Base-by-base conservation (phyloP, 2,113 vertebrate genomes). In the Phasianus colchicus region DNA sequence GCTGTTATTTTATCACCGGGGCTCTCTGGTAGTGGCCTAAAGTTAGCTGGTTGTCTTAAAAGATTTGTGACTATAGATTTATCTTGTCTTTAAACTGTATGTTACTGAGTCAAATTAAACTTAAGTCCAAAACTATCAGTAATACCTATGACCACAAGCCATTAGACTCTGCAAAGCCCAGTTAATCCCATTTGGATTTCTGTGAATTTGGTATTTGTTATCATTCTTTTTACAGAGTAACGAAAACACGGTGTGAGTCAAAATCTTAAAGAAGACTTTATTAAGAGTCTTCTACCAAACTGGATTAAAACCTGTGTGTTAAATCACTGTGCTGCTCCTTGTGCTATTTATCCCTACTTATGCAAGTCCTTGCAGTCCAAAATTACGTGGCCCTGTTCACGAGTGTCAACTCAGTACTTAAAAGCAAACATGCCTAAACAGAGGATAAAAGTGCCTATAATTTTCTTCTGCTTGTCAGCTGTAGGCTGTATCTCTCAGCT, bases 1-100 rank as follows among this genome's bases (percentile, higher is more conserved):
- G 70, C 70, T 95, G 88, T 25, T 88, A n/a, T 64, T 91, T 91
- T 93, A 71, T 80, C 82, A 34, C 27, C 42, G 27, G 25, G 70
- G 13, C 20, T 77, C 48, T n/a, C 47, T 72, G 57, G 48, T 88
- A 93, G 77, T 6, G 74, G 77, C 34, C 52, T 5, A 0, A 91
- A 95, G 77, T 13, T 32, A 54, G 47, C 1, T 88, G 85, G 11
- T 34, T 78, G 47, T 69, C 60, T 80, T 64, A 67, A 91, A 87
- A 61, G 72, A 81, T 40, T 61, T 67, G 60, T 61, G 45, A 29
- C 30, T 64, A 55, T 43, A 34, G n/a, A 79, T 0, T 42, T 52
- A 95, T 72, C 42, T 48, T 38, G 30, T 66, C 83, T 83, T 95
- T 93, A 69, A 75, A 0, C 42, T 69, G 7, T 24, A 42, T 61